These are phyloP conservation scores for Agrotis clavis DNA, from an alignment of 2,888 invertebrate genomes.

Conservation along the genomic window DNA sequence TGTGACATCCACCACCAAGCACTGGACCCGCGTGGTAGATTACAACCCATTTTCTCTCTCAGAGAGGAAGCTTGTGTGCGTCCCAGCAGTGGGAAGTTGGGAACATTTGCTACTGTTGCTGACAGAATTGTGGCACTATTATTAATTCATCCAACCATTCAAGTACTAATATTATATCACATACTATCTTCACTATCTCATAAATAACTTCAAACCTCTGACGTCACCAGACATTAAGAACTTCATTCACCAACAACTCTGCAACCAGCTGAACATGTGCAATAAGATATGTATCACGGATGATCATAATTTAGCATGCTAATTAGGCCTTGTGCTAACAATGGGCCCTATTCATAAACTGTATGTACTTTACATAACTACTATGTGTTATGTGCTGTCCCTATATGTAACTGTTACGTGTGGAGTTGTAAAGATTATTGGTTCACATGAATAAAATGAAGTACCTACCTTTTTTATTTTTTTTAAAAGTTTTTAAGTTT, in stretches of 20 bases:
- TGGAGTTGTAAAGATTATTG: not conserved
- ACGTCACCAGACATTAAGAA: slow-evolving; percentile 18
- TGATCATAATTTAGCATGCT: slow-evolving; percentile 56
- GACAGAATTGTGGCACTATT: too few species aligned
- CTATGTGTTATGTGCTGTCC: slow-evolving; percentile 18
- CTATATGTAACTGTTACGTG: slow-evolving; percentile 1
- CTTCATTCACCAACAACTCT: slow-evolving; percentile 12
- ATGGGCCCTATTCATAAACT: slow-evolving; percentile 61
- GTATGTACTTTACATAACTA: slow-evolving; percentile 52
- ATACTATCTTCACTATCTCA: not conserved
- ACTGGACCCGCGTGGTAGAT: not conserved
- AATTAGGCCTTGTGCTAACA: slow-evolving; percentile 63
- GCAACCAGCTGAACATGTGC: slow-evolving; percentile 21
- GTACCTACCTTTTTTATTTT: too few species aligned
- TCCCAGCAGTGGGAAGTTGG: too few species aligned
- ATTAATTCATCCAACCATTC: not conserved
- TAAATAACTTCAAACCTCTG: slow-evolving; percentile 6
- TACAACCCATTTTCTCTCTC: too few species aligned
- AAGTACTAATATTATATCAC: not conserved
- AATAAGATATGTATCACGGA: slow-evolving; percentile 50
- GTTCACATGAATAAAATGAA: not conserved
- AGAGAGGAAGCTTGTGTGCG: too few species aligned
- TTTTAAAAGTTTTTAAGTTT: too few species aligned
- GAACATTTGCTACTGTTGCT: too few species aligned
- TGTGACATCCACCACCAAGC: too few species aligned